Percentiles rank a stretch among this genome's conserved stretches.
Evolutionary conservation across 1,140 invertebrate species (phyloP).

Genomic region (Asobara japonica): DNA sequence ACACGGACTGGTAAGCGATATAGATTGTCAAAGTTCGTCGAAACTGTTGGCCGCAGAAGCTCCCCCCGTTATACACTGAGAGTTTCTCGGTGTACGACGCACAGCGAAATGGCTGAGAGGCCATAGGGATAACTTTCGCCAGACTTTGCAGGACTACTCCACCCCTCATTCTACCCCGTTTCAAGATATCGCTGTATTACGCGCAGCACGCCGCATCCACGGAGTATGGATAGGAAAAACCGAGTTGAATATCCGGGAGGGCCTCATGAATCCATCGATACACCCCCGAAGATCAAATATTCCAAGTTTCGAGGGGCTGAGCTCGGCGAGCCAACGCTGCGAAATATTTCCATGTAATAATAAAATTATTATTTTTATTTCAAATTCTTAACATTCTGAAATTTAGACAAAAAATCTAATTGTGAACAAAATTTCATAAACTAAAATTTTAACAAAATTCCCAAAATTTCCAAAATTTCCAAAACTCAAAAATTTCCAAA

Average conservation of each 20-base stretch:
- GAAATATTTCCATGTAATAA: not conserved
- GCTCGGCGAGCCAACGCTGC: not conserved
- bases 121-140: constrained; percentile 16
- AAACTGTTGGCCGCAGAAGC: constrained; percentile 52
- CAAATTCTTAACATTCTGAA: no score
- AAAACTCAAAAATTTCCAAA: no score
- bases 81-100: constrained; percentile 33
- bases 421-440: no score
- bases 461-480: no score
- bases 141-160: constrained; percentile 6
- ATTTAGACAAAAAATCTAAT: no score
- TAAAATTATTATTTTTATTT: constrained; percentile 2
- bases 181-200: constrained; percentile 17
- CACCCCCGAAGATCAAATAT: constrained; percentile 2
- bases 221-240: not conserved
- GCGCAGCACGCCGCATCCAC: not conserved
- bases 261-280: constrained; percentile 1
- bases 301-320: not conserved
- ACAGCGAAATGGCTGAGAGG: constrained; percentile 18
- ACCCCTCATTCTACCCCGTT: constrained; percentile 15
- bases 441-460: no score
- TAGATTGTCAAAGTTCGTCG: constrained; percentile 56
- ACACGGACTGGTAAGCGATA: constrained; percentile 52
- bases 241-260: not conserved
- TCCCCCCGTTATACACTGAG: constrained; percentile 35